phyloP scores from a whole-genome alignment of 2,888 invertebrate species.

The Cantharis nigra region DNA sequence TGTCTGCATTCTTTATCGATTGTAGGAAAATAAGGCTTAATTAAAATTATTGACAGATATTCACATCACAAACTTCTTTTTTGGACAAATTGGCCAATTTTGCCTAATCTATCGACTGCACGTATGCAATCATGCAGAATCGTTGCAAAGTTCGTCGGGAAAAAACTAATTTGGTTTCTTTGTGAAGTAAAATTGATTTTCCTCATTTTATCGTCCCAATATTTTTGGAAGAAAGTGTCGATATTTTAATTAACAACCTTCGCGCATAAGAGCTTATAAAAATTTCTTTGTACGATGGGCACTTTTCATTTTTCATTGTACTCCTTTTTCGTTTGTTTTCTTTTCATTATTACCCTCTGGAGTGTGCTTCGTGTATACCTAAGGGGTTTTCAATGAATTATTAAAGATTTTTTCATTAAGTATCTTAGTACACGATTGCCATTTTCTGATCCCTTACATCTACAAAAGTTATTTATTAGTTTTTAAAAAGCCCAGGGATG shows the following conservation, averaged over 20 bases:
- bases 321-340: neutral
- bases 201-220: neutral
- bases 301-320: conserved; percentile 1
- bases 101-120: neutral
- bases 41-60: neutral
- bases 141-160: neutral
- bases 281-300: neutral
- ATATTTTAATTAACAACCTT: neutral
- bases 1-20: neutral
- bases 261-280: neutral
- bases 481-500: neutral
- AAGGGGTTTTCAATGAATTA: neutral
- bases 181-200: neutral
- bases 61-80: neutral
- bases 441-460: neutral
- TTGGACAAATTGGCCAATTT: neutral
- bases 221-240: neutral
- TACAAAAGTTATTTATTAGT: neutral
- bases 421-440: neutral
- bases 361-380: neutral
- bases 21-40: neutral
- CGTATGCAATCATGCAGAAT: neutral
- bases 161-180: neutral
- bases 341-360: neutral
- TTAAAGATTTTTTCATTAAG: neutral